These are phyloP conservation scores for Unio pictorum DNA, from an alignment of 2,888 invertebrate genomes.

Conservation along the genomic window DNA sequence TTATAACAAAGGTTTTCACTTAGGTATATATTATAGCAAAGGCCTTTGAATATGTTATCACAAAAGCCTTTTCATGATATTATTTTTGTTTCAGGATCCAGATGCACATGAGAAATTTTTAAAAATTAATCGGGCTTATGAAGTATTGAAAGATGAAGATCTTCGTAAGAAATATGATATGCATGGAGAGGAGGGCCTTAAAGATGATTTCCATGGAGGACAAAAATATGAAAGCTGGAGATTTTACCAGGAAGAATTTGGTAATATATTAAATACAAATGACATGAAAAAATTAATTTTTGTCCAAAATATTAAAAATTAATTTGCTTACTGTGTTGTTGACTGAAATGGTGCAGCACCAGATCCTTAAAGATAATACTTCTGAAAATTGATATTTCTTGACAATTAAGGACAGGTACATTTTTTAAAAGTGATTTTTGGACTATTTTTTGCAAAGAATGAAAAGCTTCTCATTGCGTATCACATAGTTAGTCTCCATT, in stretches of 20 bases:
- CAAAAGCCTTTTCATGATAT: background rate
- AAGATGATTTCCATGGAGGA: slow-evolving; percentile 76
- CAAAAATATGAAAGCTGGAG: slow-evolving; percentile 85
- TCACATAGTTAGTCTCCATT: no score
- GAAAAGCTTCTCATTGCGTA: no score
- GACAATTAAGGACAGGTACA: no score
- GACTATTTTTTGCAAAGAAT: no score
- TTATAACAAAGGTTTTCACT: no score
- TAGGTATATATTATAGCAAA: no score
- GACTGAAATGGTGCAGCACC: no score
- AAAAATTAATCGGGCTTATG: slow-evolving; percentile 87
- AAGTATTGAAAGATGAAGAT: slow-evolving; percentile 87
- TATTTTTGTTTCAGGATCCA: slow-evolving; percentile 76
- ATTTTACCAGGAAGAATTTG: slow-evolving; percentile 86
- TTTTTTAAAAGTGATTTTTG: no score
- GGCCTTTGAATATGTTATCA: no score
- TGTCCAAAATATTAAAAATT: background rate
- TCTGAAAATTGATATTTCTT: no score
- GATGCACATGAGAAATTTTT: slow-evolving; percentile 84
- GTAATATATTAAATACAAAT: slow-evolving; percentile 66
- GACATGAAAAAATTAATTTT: background rate
- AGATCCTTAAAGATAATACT: no score
- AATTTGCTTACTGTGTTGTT: no score
- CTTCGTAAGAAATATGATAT: slow-evolving; percentile 84
- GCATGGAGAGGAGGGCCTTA: slow-evolving; percentile 82